Base-by-base conservation (phyloP, 2,113 vertebrate species). In the Pteruthius melanotis region DNA sequence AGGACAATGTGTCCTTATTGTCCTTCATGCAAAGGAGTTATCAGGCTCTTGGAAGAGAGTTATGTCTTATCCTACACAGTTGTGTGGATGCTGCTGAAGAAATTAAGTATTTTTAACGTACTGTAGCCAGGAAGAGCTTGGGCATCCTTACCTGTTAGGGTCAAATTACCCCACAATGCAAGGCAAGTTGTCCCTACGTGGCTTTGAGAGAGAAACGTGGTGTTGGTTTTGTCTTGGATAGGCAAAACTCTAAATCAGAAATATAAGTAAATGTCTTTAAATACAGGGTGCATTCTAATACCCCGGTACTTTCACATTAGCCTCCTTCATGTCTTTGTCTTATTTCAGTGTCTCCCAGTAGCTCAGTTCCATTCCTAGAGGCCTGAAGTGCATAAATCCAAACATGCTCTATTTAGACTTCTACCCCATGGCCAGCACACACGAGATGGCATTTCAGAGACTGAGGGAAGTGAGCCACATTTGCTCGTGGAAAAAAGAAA, bases 401-500 rank as follows among this genome's bases (percentile, higher is more conserved):
- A 85, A 76, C 84, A 47, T 90, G 84, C 75, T 91, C 27, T 96
- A 9, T 69, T 94, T 87, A 79, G 68, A 54, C 59, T 87, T 50
- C 20, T 57, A 15, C 49, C 78, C 89, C 70, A 69, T 80, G 82
- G 75, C 64, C 71, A 88, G 71, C 91, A 63, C 70, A 72, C n/a
- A 53, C 9, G 4, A 80, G 74, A 35, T 3, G 35, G 82, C 85
- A 64, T 81, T 94, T 93, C 60, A 76, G 93, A 82, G 84, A 16
- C 72, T 64, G 78, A 93, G 80, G 88, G 90, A 97, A 95, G 76
- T 13, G 72, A 95, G 84, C 80, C 71, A 85, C 66, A 6, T 81
- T 97, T 93, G 87, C 85, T 89, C 1, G 1, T 52, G 85, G 91
- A 24, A 52, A 54, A 84, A 81, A 78, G 65, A 64, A 72, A 11